Percentiles rank a stretch among this genome's conserved stretches.
Conservation (phyloP, 2,888 invertebrate species). For the Phyto melanocephala region DNA sequence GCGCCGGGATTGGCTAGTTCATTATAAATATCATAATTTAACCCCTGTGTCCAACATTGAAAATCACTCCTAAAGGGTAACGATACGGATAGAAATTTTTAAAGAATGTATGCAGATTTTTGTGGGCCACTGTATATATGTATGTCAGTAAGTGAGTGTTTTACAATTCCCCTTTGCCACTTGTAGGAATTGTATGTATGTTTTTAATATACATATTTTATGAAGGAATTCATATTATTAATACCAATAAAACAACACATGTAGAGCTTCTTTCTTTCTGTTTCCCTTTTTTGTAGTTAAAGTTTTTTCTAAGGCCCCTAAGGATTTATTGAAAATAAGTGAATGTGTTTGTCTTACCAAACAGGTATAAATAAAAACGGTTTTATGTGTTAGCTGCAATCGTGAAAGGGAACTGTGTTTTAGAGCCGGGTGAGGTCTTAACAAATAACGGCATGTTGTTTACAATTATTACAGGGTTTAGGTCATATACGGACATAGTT, state of each 20-base stretch:
- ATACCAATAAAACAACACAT: neutral
- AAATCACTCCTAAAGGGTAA: no score
- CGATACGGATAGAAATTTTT: no score
- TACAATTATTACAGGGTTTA: neutral
- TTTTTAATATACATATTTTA: neutral
- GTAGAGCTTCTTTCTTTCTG: constrained; percentile 3
- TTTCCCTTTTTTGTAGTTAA: neutral
- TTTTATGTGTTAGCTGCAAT: neutral
- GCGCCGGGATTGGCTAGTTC: no score
- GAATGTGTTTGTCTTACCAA: constrained; percentile 37
- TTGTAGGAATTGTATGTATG: constrained; percentile 42
- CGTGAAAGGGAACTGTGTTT: neutral
- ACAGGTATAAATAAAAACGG: constrained; percentile 32
- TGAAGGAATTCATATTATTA: neutral
- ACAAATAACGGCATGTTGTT: neutral
- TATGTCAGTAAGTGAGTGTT: neutral
- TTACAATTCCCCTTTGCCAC: constrained; percentile 59
- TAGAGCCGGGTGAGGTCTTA: no score
- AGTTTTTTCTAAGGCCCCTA: constrained; percentile 20
- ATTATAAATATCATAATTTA: no score
- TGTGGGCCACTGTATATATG: no score
- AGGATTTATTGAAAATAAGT: constrained; percentile 56
- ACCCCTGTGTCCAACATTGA: no score
- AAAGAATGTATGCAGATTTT: no score
- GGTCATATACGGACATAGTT: neutral